Base-by-base conservation (phyloP, 2,113 vertebrate species). In the Megaleporinus macrocephalus region DNA sequence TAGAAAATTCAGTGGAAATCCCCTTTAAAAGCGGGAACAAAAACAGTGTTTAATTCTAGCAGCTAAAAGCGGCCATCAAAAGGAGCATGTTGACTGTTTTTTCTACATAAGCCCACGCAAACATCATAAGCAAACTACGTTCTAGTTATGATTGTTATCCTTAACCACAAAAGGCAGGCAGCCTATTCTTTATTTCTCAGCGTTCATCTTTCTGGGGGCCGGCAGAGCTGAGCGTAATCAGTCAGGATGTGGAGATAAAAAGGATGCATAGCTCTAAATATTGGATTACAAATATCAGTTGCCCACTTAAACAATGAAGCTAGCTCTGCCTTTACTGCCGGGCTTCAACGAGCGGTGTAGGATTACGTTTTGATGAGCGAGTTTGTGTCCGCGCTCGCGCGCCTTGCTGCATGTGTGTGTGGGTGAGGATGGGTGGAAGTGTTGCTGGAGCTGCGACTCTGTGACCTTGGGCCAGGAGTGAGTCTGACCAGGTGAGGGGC, bases 401-500 rank as follows among this genome's bases (percentile, higher is more conserved):
- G 66, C 59, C 65, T 33, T 47, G n/a, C 3, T 36, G 79, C 55
- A 36, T 76, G 41, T 69, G 26, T 82, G 27, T 75, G 76, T 79
- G 49, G 75, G 68, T 30, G 65, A 75, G 74, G 44, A 76, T 7
- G 44, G 76, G 75, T 61, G 74, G 77, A 81, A 76, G 57, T 72
- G 65, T 73, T 55, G 55, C 57, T 69, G 62, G 41, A 62, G 76
- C 75, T 86, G 73, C 78, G 5, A 57, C 36, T 75, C 73, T 29
- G 41, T 85, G 85, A 87, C 81, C 85, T 86, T 83, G 82, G 74
- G 76, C 80, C 80, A 13, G 66, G 14, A 69, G 49, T 73, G 82
- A 78, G 84, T 73, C 78, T 84, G 63, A 82, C 59, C 89, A 90
- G 86, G 89, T 93, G 87, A 69, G 85, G 57, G 70, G 30, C 84